A percentile compares a stretch with the other conserved stretches of the same genome.
Conservation (phyloP, 23 tunicate species). For the Corella eumyota region DNA sequence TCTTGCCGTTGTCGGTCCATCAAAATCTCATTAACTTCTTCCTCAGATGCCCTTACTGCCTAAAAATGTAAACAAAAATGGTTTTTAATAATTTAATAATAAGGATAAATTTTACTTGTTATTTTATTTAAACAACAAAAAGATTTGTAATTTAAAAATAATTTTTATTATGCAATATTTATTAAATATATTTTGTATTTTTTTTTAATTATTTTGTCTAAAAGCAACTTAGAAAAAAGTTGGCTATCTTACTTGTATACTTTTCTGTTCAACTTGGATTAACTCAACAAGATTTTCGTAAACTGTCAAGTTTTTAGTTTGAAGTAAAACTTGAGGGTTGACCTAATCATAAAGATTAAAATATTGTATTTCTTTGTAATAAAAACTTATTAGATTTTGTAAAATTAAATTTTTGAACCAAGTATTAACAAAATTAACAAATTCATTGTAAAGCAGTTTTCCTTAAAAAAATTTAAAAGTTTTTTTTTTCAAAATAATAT, state of each 20-base stretch:
- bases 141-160: too few species aligned
- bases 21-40: slow-evolving; percentile 79
- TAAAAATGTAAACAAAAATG: slow-evolving; percentile 9
- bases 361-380: not conserved
- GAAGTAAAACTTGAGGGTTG: slow-evolving; percentile 28
- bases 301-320: slow-evolving; percentile 54
- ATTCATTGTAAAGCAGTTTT: not conserved
- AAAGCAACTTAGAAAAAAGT: too few species aligned
- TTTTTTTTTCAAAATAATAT: not conserved
- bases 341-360: slow-evolving; percentile 28
- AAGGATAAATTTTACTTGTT: too few species aligned
- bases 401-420: not conserved
- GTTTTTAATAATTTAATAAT: too few species aligned
- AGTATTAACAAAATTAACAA: not conserved
- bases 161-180: too few species aligned
- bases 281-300: slow-evolving; percentile 57
- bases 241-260: slow-evolving; percentile 42
- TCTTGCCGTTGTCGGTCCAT: slow-evolving; percentile 68
- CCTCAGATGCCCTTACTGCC: slow-evolving; percentile 84
- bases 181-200: too few species aligned
- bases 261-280: slow-evolving; percentile 62
- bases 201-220: too few species aligned
- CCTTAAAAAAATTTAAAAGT: not conserved
- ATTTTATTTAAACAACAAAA: too few species aligned
- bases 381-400: not conserved